Percentiles rank a stretch among this genome's conserved stretches.
Conservation (phyloP, 2,888 invertebrate genomes). For the Holacanthella duospinosa region DNA sequence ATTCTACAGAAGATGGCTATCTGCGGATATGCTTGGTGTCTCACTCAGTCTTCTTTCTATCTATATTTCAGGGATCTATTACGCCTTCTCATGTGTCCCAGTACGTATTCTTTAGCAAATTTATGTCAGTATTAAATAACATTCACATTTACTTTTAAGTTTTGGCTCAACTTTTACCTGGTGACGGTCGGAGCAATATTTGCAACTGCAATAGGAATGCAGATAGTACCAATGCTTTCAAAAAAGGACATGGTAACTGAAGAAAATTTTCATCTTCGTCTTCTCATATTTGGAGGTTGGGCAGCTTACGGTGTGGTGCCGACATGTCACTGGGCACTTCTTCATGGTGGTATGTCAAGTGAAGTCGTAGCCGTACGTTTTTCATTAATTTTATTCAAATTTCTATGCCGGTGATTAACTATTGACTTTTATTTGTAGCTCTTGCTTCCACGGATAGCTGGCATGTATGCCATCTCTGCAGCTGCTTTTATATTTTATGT, state of each 20-base stretch:
- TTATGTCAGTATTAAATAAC: background rate
- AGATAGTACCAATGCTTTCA: slow-evolving; percentile 19
- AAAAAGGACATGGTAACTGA: slow-evolving; percentile 13
- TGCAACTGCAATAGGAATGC: slow-evolving; percentile 56
- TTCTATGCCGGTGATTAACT: too few relatives aligned
- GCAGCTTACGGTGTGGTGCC: slow-evolving; percentile 83
- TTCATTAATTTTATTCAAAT: too few relatives aligned
- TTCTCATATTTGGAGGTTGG: slow-evolving; percentile 73
- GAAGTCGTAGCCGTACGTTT: slow-evolving; percentile 65
- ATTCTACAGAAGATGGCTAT: slow-evolving; percentile 73
- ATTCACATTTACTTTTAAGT: too few relatives aligned
- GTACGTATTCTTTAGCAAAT: slow-evolving; percentile 48
- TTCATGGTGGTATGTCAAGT: slow-evolving; percentile 77
- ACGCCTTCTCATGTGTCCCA: slow-evolving; percentile 93
- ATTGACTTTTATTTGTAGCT: slow-evolving; percentile 65
- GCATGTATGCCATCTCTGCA: slow-evolving; percentile 79
- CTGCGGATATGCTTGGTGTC: slow-evolving; percentile 86
- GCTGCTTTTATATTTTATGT: slow-evolving; percentile 82
- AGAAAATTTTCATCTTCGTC: slow-evolving; percentile 45
- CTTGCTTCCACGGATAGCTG: slow-evolving; percentile 76
- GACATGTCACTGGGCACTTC: slow-evolving; percentile 77
- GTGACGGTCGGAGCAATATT: slow-evolving; percentile 71
- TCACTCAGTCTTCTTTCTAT: slow-evolving; percentile 84
- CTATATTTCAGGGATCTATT: too few relatives aligned
- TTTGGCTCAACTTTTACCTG: slow-evolving; percentile 68